Evolutionary conservation across 2,113 vertebrate genomes (phyloP), one percentile per base, ranked within the genome.

Genomic region (Tenrec ecaudatus): DNA sequence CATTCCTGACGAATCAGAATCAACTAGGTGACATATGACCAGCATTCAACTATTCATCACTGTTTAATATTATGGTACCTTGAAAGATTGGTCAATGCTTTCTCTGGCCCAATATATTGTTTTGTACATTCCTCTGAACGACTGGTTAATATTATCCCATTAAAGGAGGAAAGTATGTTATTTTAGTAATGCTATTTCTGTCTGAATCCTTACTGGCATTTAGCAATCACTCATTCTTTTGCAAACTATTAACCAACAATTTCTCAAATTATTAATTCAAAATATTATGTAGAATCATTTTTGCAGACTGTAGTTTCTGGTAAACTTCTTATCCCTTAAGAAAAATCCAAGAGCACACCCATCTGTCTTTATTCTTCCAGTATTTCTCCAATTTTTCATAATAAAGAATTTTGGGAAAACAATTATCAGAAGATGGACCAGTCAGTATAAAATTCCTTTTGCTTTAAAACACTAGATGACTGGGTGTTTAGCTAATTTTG

Each of bases 401-500:
- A 11, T 90, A 38, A 92, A 95, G 29, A 90, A 27, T 84, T 87
- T 12, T 29, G 25, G 53, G 64, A 22, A 22, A 62, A 22, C 60
- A 62, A 62, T 62, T 14, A 58, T 88, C 31, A 95, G n/a, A 92
- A 92, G 81, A 81, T 53, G 77, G 47, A 71, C n/a, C 38, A 88
- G 33, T 58, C 43, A 90, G 9, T 78, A 69, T 84, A 73, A 93
- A 87, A 47, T 87, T 25, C 43, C 15, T 40, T 92, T 77, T 82
- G 25, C 76, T 80, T 87, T 92, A 83, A 53, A 94, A 43, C 1
- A 43, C 76, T 31, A 86, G 53, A 14, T 31, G 17, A 87, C 82
- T 58, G 25, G 22, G 14, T 25, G 12, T 89, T 31, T n/a, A 82
- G 78, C 47, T 91, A 95, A 95, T 92, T 94, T 96, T 89, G 14